Evolutionary conservation across 2,888 invertebrate species (phyloP), one percentile per base, ranked within the genome.

Genomic region (Drosophila parthenogenetica): DNA sequence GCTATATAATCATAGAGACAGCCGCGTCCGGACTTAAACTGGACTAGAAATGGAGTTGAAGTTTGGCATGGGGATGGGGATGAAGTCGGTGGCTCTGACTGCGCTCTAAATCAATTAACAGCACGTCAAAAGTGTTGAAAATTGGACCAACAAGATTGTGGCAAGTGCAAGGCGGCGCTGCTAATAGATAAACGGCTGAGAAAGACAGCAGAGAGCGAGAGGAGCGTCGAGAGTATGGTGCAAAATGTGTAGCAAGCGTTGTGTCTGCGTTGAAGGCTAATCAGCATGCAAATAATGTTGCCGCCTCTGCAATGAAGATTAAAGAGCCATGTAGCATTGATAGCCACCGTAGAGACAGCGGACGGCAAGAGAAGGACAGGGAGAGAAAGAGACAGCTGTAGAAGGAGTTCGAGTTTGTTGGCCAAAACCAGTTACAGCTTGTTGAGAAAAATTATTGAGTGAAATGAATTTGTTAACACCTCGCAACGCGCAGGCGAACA

Each of bases 381-480:
- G 22, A n/a, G 7, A 13, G 32, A 14, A 5, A 0, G 25, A 5
- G 22, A 10, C 1, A 5, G 22, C 8, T 19, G n/a, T 39, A 45
- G 14, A 14, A 13, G 5, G 11, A n/a, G 42, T 3, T 29, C 14
- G 4, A 32, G n/a, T 10, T 29, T 48, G 48, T 48, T 48, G 46
- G 19, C 19, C 37, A 46, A 86, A 86, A 89, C 89, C 89, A 89
- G 87, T 89, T 89, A 79, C 74, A 76, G 70, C n/a, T 75, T 60
- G 85, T 74, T 71, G 69, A 64, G 59, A 70, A 73, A 77, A 79
- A 81, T 83, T 73, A 77, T 77, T 74, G 83, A 84, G 87, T 84
- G 78, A 87, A 85, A 85, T 90, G 85, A 78, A 85, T 88, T 88
- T 82, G 90, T 88, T 88, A 90, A 89, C 90, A 90, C 90, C 89